Base-by-base conservation (phyloP, 2,113 vertebrate species). In the Aviceda subcristata region DNA sequence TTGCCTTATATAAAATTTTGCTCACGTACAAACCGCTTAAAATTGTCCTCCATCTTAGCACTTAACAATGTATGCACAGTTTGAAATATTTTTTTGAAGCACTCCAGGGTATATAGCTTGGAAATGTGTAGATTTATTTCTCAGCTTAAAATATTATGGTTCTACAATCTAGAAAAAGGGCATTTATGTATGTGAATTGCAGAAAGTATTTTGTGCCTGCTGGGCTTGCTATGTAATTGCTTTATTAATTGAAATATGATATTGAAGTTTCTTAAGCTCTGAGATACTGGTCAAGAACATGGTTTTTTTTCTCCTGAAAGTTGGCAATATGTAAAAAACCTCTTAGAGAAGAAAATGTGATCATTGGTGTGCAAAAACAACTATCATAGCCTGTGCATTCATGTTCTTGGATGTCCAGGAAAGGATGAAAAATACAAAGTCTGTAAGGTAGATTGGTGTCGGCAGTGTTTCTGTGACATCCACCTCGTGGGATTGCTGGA, bases 61-160 rank as follows among this genome's bases (percentile, higher is more conserved):
- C 17, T 72, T 73, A 68, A 66, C 18, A n/a, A 55, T 46, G 13
- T 46, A 41, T 41, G n/a, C 67, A 77, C n/a, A 77, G 36, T 51
- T 63, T 94, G 62, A 90, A 88, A 30, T 78, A 62, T 15, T 19
- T 57, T 55, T 68, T 76, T 88, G 21, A 93, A 93, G 79, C 94
- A 94, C 91, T 97, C 94, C 92, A 82, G 83, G 32, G 22, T 60
- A 64, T 78, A 45, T 38, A 89, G 66, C 60, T 94, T 91, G 34
- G 64, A 93, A 93, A 86, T 4, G 4, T 29, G 16, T 83, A 74
- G 46, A 17, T 93, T 57, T 86, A 63, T 88, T 93, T 84, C 60
- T 95, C 39, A 62, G 27, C 36, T 86, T 48, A 13, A 82, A 85
- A 66, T 75, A 68, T 22, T 68, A 39, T 19, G 50, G 38, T 38